Percentiles rank a stretch among this genome's conserved stretches.
These are phyloP conservation scores for Brachionus calyciflorus DNA, from an alignment of 1,140 invertebrate species.

Conservation along the genomic window DNA sequence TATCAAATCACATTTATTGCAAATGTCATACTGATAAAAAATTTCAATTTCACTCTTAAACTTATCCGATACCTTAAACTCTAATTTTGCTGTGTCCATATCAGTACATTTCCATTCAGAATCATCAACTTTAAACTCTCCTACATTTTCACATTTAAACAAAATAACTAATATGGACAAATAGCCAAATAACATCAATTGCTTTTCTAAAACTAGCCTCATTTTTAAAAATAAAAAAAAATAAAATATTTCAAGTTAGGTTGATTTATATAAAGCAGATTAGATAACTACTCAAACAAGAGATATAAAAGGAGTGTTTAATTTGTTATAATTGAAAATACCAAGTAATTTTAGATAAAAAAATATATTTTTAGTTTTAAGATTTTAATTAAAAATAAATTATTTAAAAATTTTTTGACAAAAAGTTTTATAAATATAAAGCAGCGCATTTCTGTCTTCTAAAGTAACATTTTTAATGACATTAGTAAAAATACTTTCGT, in stretches of 20 bases:
- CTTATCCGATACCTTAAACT: neutral
- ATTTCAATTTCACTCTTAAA: conserved; percentile 7
- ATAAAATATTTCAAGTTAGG: neutral
- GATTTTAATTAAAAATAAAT: neutral
- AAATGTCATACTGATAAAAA: conserved; percentile 30
- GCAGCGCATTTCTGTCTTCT: neutral
- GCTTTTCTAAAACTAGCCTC: neutral
- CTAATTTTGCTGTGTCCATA: conserved; percentile 4
- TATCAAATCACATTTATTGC: conserved; percentile 24
- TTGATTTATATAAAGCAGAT: too few species aligned
- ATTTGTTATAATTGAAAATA: too few species aligned
- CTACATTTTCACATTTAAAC: neutral
- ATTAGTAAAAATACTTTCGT: conserved; percentile 42
- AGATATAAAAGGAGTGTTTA: too few species aligned
- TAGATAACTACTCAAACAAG: too few species aligned
- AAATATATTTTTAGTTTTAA: neutral
- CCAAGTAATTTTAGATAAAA: too few species aligned
- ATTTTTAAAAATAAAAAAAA: neutral
- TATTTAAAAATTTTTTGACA: neutral
- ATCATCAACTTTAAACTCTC: neutral
- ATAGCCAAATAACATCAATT: neutral
- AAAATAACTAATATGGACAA: neutral
- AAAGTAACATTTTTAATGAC: neutral
- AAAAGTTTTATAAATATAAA: neutral
- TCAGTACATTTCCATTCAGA: conserved; percentile 25